Conservation (phyloP, 1,140 invertebrate genomes). For the Bombus breviceps region DNA sequence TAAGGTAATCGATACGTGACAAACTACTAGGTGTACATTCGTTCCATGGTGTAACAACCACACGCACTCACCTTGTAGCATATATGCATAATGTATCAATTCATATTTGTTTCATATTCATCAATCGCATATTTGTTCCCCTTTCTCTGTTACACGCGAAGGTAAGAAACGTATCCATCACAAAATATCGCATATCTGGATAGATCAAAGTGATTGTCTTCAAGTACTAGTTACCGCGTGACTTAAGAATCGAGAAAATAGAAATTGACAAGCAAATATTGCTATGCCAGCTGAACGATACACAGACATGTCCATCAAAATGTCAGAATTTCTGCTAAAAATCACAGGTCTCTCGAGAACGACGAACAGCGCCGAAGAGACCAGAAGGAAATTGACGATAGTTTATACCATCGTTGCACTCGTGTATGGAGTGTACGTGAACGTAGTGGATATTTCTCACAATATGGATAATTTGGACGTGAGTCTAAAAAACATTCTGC, state of each 20-base stretch:
- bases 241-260: background rate
- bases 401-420: constrained; percentile 35
- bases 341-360: constrained; percentile 48
- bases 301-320: background rate
- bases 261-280: background rate
- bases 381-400: background rate
- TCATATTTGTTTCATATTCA: no score
- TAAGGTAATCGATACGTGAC: background rate
- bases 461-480: constrained; percentile 50
- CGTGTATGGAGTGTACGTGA: background rate
- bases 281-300: background rate
- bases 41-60: background rate
- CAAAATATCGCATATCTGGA: background rate
- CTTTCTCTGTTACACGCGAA: no score
- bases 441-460: constrained; percentile 36
- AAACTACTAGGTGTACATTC: background rate
- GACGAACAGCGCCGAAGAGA: constrained; percentile 5
- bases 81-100: background rate
- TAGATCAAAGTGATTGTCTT: constrained; percentile 26
- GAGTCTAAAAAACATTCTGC: constrained; percentile 3
- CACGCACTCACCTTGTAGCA: no score
- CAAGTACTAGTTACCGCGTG: background rate
- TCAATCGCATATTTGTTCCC: no score
- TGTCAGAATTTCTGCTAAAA: constrained; percentile 33
- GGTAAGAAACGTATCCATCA: background rate